Evolutionary conservation across 1,140 invertebrate species (phyloP), one percentile per base, ranked within the genome.

Genomic region (Lasioglossum albipes): DNA sequence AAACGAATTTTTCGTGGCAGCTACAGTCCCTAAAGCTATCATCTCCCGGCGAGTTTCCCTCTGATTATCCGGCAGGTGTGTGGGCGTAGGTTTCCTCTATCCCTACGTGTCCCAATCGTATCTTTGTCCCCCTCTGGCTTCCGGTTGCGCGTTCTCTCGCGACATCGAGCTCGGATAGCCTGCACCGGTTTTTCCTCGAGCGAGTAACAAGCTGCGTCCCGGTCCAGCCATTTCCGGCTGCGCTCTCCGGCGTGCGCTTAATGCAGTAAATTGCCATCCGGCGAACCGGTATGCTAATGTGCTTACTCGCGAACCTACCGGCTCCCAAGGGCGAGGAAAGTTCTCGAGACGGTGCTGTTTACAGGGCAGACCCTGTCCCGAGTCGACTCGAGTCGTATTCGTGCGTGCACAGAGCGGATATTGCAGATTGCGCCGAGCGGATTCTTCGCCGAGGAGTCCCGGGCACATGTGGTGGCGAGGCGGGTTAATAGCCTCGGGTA

Each of bases 211-310:
- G 22, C 4, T 10, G 16, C 6, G 52, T 49, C 62, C 45, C 62
- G 0, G 36, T 54, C 45, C 77, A 54, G 0, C 49, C 70, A 59
- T 79, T 74, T 57, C 22, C 61, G 16, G 13, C 42, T 52, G 31
- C 62, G 49, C 74, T 70, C 71, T 82, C 68, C 83, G 68, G 57
- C 74, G 65, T 69, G 52, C 79, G 72, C 68, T 88, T 88, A 87
- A 86, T 84, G 81, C 84, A 87, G 83, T 90, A 89, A 91, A 90
- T 90, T 88, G 89, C 87, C 88, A 89, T 85, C 86, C 73, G 85
- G 83, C 82, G 66, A 89, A 83, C 79, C 9, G 74, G 73, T 87
- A 86, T 87, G 89, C 82, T 89, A 89, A 91, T 89, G 85, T 85
- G 71, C 78, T 84, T 84, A 88, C 83, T 83, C 82, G 86, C 76